Conservation (phyloP, 2,113 vertebrate species). For the Toxotes chatareus region DNA sequence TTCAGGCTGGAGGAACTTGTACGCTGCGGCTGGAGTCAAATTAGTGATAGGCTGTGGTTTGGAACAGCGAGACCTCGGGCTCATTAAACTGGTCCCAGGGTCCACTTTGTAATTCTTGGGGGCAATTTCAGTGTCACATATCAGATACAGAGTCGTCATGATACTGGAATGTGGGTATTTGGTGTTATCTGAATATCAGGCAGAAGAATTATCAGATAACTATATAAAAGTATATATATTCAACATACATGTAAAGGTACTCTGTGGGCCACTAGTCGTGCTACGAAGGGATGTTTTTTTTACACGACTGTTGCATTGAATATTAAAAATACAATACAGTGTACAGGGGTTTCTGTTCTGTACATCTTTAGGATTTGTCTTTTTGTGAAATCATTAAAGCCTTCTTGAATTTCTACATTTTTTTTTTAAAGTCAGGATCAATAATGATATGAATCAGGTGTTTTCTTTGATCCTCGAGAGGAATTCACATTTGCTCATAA, state of each 20-base stretch:
- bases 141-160: not conserved
- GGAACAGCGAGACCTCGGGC: conserved; percentile 35
- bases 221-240: too few relatives aligned
- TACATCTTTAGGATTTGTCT: not conserved
- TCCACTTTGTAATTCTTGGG: conserved; percentile 21
- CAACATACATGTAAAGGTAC: too few relatives aligned
- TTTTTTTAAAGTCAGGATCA: not conserved
- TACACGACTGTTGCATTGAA: not conserved
- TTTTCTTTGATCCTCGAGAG: not conserved
- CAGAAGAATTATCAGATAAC: not conserved
- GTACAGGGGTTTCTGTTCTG: not conserved
- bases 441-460: not conserved
- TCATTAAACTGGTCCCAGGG: conserved; percentile 47
- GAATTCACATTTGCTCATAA: not conserved
- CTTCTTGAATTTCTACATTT: not conserved
- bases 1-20: conserved; percentile 20
- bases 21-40: conserved; percentile 35
- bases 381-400: not conserved
- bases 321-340: not conserved
- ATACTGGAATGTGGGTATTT: not conserved
- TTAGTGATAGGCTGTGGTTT: conserved; percentile 41
- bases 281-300: too few relatives aligned
- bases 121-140: conserved; percentile 4
- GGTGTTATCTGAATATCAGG: not conserved
- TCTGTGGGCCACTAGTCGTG: too few relatives aligned